These are phyloP conservation scores for Aeoliscus strigatus DNA, from an alignment of 2,797 vertebrate species.

Conservation along the genomic window DNA sequence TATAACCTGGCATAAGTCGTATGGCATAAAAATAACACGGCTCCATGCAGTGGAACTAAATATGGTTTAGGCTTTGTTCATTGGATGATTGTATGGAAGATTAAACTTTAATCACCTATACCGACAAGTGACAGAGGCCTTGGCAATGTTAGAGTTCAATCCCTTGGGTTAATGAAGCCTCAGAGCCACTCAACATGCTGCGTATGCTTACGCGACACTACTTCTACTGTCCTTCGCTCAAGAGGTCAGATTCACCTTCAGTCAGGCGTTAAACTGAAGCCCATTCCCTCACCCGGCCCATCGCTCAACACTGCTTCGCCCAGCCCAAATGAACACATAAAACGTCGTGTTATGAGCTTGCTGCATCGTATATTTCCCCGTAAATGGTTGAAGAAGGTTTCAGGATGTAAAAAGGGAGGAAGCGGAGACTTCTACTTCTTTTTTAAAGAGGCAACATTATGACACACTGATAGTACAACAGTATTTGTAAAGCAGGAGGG, in stretches of 20 bases:
- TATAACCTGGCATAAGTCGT: too few relatives aligned
- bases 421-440: too few relatives aligned
- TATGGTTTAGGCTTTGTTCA: constrained; percentile 29
- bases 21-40: too few relatives aligned
- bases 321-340: constrained; percentile 61
- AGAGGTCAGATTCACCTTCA: constrained; percentile 65
- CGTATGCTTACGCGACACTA: constrained; percentile 42
- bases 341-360: constrained; percentile 46
- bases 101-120: constrained; percentile 57
- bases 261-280: constrained; percentile 59
- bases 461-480: not conserved
- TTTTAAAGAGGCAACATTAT: constrained; percentile 1
- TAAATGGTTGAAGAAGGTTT: constrained; percentile 35
- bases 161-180: constrained; percentile 57
- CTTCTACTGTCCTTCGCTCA: constrained; percentile 42
- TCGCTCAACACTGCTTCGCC: constrained; percentile 51
- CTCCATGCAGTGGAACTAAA: constrained; percentile 25
- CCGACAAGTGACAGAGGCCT: constrained; percentile 47
- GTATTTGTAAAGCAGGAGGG: not conserved
- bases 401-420: constrained; percentile 13
- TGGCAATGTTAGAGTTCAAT: constrained; percentile 36
- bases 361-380: constrained; percentile 43
- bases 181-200: constrained; percentile 40
- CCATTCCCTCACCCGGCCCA: constrained; percentile 38
- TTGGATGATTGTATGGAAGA: constrained; percentile 48